phyloP scores from a whole-genome alignment of 2,797 vertebrate species.

The Myotis vivesi region DNA sequence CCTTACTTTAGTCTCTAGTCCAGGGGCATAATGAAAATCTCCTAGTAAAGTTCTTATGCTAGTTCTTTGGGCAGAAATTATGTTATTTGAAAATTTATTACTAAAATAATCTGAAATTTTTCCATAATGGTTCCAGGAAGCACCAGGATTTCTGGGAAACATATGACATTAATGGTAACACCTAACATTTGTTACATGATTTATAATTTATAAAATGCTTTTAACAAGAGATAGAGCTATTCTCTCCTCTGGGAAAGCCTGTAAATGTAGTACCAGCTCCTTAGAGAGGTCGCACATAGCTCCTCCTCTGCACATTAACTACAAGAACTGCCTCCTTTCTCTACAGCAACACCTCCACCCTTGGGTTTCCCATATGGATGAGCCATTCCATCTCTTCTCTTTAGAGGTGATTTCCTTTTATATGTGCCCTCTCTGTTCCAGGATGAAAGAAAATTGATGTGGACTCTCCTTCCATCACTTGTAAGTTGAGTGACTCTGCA shows the following conservation, averaged over 20 bases:
- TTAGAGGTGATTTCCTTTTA: not conserved
- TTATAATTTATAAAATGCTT: conserved; percentile 20
- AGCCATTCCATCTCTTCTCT: not conserved
- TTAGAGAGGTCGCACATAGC: not conserved
- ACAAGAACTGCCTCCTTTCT: not conserved
- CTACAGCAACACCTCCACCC: not conserved
- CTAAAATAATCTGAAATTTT: conserved; percentile 32
- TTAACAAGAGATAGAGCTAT: not conserved
- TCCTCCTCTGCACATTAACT: not conserved
- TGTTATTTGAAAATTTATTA: conserved; percentile 32
- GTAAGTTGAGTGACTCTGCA: not conserved
- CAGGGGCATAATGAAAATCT: not conserved
- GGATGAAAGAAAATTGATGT: not conserved
- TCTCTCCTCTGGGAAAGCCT: not conserved
- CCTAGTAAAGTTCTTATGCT: not conserved
- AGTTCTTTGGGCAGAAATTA: not conserved
- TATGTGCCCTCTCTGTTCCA: not conserved
- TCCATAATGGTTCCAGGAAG: conserved; percentile 29
- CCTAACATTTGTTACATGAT: not conserved
- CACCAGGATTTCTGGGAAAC: not conserved
- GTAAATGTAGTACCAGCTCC: not conserved
- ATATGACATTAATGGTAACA: not conserved
- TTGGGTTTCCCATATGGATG: not conserved
- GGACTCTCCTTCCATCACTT: not conserved
- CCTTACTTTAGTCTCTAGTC: not conserved